Evolutionary conservation across 2,113 vertebrate species (phyloP).

Genomic region (Coptodon rendalli): DNA sequence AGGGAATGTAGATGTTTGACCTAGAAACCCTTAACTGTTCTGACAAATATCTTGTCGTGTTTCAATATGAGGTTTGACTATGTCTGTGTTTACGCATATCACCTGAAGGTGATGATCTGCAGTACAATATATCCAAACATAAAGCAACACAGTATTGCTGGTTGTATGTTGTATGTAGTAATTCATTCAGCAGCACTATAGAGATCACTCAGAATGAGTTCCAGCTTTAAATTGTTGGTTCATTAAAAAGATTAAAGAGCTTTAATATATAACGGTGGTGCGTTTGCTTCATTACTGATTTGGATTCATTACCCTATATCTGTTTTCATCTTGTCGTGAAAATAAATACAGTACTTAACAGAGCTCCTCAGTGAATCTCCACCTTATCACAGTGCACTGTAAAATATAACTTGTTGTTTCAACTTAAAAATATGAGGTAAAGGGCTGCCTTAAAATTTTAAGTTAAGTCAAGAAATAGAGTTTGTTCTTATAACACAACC

Average conservation of each 20-base stretch:
- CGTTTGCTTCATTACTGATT: not conserved
- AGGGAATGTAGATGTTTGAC: constrained; percentile 20
- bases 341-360: not conserved
- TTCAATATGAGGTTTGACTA: constrained; percentile 24
- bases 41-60: constrained; percentile 18
- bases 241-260: constrained; percentile 13
- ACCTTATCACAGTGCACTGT: not conserved
- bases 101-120: not conserved
- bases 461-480: too few relatives aligned
- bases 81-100: constrained; percentile 5
- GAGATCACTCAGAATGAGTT: not conserved
- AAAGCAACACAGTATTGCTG: not conserved
- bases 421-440: too few relatives aligned
- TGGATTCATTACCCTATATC: not conserved
- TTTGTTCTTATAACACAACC: too few relatives aligned
- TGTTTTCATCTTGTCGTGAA: not conserved
- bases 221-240: not conserved
- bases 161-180: not conserved
- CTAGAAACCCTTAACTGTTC: constrained; percentile 17
- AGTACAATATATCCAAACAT: not conserved
- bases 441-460: too few relatives aligned
- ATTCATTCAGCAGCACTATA: not conserved
- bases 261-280: not conserved
- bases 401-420: too few relatives aligned
- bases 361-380: not conserved